Evolutionary conservation across 2,797 vertebrate genomes (phyloP).

Genomic region (Melanogrammus aeglefinus): DNA sequence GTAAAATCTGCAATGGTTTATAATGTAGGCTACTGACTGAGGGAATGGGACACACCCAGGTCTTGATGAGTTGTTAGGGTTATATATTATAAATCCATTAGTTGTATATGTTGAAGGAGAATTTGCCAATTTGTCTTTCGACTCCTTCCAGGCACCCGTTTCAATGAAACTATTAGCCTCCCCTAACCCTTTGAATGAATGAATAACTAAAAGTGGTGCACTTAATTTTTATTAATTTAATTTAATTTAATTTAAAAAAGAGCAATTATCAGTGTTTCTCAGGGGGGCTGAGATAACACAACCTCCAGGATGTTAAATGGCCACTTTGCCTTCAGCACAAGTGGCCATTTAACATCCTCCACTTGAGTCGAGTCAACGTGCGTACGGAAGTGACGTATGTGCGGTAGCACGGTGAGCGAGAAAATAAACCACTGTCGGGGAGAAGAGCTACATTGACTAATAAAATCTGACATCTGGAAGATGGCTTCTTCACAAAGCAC

Average conservation of each 20-base stretch:
- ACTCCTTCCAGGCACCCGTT: not conserved
- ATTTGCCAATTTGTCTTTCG: not conserved
- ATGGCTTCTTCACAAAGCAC: not conserved
- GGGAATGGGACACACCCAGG: not conserved
- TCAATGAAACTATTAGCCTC: too few relatives aligned
- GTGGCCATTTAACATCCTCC: too few relatives aligned
- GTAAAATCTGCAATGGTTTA: too few relatives aligned
- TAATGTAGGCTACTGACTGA: too few relatives aligned
- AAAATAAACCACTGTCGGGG: not conserved
- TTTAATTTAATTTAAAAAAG: not conserved
- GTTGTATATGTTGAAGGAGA: not conserved
- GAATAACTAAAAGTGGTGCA: not conserved
- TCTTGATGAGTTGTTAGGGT: not conserved
- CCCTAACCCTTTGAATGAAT: too few relatives aligned
- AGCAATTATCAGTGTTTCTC: not conserved
- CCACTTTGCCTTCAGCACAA: too few relatives aligned
- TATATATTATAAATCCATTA: not conserved
- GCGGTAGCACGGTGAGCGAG: not conserved
- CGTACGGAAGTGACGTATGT: not conserved
- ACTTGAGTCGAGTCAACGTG: not conserved
- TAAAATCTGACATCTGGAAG: not conserved
- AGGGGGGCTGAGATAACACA: not conserved
- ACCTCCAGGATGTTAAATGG: not conserved
- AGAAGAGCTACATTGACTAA: not conserved
- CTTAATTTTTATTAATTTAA: not conserved